These are phyloP conservation scores for Drosophila arizonae DNA, from an alignment of 1,140 invertebrate species.

Conservation along the genomic window DNA sequence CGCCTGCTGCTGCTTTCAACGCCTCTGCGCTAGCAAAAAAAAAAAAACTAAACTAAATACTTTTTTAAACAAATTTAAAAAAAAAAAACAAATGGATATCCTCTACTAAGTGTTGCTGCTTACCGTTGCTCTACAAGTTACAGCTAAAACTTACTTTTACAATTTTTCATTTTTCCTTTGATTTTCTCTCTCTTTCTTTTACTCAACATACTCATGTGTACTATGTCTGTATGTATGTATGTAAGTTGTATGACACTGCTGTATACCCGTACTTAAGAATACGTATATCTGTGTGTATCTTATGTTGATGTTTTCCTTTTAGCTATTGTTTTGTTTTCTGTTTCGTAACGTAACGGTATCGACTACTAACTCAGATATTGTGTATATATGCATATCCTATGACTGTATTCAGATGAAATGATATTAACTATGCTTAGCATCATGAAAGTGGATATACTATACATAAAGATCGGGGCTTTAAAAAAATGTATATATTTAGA, in stretches of 20 bases:
- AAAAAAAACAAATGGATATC: conserved; percentile 51
- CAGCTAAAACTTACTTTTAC: conserved; percentile 25
- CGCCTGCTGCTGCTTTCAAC: conserved; percentile 36
- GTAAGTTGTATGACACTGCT: not conserved
- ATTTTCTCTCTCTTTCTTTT: conserved; percentile 3
- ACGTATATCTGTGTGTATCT: conserved; percentile 16
- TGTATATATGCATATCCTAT: conserved; percentile 11
- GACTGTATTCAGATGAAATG: too few species aligned
- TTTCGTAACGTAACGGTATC: conserved; percentile 16
- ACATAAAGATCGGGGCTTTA: too few species aligned
- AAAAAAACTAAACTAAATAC: conserved; percentile 3
- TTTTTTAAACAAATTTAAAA: not conserved
- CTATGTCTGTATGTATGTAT: conserved; percentile 30
- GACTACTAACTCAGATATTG: conserved; percentile 5
- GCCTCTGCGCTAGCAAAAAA: conserved; percentile 38
- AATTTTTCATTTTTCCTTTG: conserved; percentile 20
- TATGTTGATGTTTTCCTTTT: conserved; percentile 15
- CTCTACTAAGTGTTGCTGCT: conserved; percentile 59
- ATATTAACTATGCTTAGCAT: too few species aligned
- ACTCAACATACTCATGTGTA: conserved; percentile 23
- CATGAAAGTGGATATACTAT: too few species aligned
- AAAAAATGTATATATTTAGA: too few species aligned
- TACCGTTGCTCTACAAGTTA: conserved; percentile 43
- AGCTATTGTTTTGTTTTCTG: conserved; percentile 8
- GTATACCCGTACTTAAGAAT: conserved; percentile 21